Base-by-base conservation (phyloP, 92 coral and sea anemone species). In the Bergia sp. region DNA sequence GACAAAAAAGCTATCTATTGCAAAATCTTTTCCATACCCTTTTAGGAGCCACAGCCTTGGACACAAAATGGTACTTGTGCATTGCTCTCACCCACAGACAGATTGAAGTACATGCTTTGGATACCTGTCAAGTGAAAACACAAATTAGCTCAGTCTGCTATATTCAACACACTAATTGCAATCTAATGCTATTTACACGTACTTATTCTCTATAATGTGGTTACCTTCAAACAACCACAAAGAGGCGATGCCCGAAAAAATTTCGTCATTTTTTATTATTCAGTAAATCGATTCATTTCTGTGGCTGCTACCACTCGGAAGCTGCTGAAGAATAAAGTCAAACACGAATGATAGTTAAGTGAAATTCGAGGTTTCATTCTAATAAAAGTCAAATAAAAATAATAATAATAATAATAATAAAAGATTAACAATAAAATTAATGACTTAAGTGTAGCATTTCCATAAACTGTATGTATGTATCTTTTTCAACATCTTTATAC, bases 11-110 rank as follows among this genome's bases (percentile, higher is more conserved):
- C 41, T 8, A 72, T 20, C 9, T 36, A 58, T 37, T 23, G 36
- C 16, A 9, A 8, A 40, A 23, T 9, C 37, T 15, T 7, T 38
- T 36, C 7, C 79, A 69, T 94, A 96, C 99, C 91, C 99, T 91
- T 90, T 97, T 97, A 37, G 99, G 99, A 65, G 99, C 99, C 15
- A 97, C 99, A 44, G 98, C 96, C 80, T 90, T 97, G 53, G 98
- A 88, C 43, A 97, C 99, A 75, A 95, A 97, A 91, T 97, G 98
- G 82, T 97, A 97, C 85, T 97, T 97, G 93, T 97, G 99, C 99
- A 97, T 97, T 36, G 99, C 99, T 72, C 99, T 91, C 76, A 90
- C 95, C 99, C 99, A 97, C 45, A 93, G 89, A 88, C 99, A 97
- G 79, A 97, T 97, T 13, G 99, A 97, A 7, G 99, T 97, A 76